Evolutionary conservation across 1,140 invertebrate species (phyloP).

Genomic region (Rhyacophila brunnea): DNA sequence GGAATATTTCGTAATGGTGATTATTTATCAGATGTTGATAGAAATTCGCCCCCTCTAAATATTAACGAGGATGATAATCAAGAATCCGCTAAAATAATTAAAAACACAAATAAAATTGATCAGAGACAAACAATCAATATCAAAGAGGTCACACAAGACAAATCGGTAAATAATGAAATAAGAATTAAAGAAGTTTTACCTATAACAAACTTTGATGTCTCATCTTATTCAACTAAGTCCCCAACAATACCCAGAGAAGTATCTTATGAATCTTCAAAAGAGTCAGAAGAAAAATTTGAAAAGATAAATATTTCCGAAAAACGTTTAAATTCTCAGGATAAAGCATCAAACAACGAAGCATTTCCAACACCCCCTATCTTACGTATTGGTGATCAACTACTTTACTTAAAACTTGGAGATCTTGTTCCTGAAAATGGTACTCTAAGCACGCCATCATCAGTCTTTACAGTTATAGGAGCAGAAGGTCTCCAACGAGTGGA

Average conservation of each 20-base stretch:
- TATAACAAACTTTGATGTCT: constrained; percentile 42
- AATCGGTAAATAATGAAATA: constrained; percentile 48
- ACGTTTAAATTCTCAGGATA: constrained; percentile 20
- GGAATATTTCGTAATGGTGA: no score
- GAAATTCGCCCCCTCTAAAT: background rate
- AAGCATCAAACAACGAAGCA: constrained; percentile 17
- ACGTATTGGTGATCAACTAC: constrained; percentile 45
- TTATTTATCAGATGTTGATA: background rate
- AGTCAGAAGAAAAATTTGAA: constrained; percentile 42
- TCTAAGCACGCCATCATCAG: constrained; percentile 40
- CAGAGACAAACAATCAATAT: constrained; percentile 45
- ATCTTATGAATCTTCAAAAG: constrained; percentile 41
- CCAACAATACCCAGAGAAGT: constrained; percentile 47
- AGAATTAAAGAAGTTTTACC: constrained; percentile 52
- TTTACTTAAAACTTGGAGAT: constrained; percentile 43
- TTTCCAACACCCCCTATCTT: constrained; percentile 45
- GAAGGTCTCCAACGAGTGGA: constrained; percentile 45
- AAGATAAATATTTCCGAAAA: constrained; percentile 22
- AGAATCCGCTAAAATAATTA: no score
- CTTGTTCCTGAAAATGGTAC: constrained; percentile 41
- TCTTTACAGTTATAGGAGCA: constrained; percentile 47
- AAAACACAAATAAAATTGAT: background rate
- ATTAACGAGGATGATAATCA: background rate
- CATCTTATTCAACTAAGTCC: constrained; percentile 47
- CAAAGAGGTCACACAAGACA: constrained; percentile 52